phyloP scores from a whole-genome alignment of 1,140 invertebrate species.

The Teleopsis dalmanni region DNA sequence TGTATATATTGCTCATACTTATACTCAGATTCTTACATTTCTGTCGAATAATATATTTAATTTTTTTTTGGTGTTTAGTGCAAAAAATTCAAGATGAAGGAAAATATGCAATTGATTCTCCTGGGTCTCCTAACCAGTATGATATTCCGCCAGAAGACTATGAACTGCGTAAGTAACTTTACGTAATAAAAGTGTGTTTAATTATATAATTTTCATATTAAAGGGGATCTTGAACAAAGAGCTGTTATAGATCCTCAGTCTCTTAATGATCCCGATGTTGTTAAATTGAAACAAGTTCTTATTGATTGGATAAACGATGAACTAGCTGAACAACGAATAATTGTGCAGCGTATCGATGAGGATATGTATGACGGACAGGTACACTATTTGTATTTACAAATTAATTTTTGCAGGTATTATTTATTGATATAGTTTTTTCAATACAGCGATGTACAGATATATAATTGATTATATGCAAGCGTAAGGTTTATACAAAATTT shows the following conservation, averaged over 20 bases:
- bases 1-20: background rate
- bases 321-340: slow-evolving; percentile 91
- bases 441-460: too few species aligned
- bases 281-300: slow-evolving; percentile 79
- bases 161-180: slow-evolving; percentile 61
- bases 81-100: slow-evolving; percentile 94
- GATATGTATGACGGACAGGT: slow-evolving; percentile 99
- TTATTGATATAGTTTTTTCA: too few species aligned
- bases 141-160: slow-evolving; percentile 90
- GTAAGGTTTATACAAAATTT: too few species aligned
- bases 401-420: too few species aligned
- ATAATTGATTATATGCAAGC: too few species aligned
- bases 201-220: slow-evolving; percentile 2
- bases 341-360: slow-evolving; percentile 94
- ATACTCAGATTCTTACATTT: background rate
- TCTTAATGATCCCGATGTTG: slow-evolving; percentile 77
- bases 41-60: slow-evolving; percentile 17
- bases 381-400: background rate
- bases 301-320: slow-evolving; percentile 99
- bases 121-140: slow-evolving; percentile 73
- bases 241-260: slow-evolving; percentile 90
- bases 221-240: slow-evolving; percentile 92
- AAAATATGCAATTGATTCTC: slow-evolving; percentile 93
- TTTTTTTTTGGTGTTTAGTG: slow-evolving; percentile 50
- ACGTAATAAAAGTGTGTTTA: background rate